phyloP scores from a whole-genome alignment of 2,888 invertebrate genomes.

The Orgyia antiqua region DNA sequence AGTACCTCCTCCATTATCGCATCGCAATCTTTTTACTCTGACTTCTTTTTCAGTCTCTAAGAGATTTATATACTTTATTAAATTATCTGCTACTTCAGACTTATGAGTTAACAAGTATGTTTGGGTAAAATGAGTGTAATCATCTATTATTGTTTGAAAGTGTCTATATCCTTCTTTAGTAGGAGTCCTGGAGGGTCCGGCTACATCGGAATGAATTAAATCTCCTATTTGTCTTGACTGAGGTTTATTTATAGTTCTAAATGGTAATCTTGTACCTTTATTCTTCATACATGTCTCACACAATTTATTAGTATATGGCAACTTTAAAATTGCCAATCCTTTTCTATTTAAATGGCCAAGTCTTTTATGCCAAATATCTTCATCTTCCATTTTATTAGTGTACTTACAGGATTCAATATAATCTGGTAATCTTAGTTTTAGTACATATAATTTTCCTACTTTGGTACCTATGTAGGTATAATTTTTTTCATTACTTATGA shows the following conservation, averaged over 20 bases:
- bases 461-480: too few species aligned
- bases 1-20: slow-evolving; percentile 36
- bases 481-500: too few species aligned
- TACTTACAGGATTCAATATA: too few species aligned
- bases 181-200: neutral
- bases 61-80: slow-evolving; percentile 7
- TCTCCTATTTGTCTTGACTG: neutral
- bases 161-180: neutral
- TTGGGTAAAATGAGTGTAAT: slow-evolving; percentile 36
- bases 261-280: neutral
- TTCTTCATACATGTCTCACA: slow-evolving; percentile 1
- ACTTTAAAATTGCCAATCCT: neutral
- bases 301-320: neutral
- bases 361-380: neutral
- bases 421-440: too few species aligned
- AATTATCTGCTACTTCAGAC: slow-evolving; percentile 26
- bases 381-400: neutral
- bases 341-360: neutral
- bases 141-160: slow-evolving; percentile 29
- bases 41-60: slow-evolving; percentile 22
- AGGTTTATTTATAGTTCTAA: neutral
- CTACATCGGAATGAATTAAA: neutral
- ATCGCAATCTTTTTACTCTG: slow-evolving; percentile 31
- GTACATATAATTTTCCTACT: too few species aligned
- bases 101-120: slow-evolving; percentile 33